These are phyloP conservation scores for Agonopterix subpropinquella DNA, from an alignment of 2,888 invertebrate species.

Conservation along the genomic window DNA sequence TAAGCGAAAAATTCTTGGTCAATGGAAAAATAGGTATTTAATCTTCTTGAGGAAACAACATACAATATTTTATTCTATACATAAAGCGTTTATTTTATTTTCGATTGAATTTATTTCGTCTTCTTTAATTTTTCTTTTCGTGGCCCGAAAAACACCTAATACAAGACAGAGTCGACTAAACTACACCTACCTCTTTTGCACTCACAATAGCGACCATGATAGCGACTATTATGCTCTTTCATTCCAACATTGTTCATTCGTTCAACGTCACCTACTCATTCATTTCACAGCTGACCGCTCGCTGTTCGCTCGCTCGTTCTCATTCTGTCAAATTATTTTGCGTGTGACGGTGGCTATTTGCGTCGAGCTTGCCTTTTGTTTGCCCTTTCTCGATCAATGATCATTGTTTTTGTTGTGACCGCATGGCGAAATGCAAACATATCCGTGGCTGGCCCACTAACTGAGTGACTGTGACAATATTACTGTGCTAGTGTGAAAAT, in stretches of 20 bases:
- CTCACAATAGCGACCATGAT: not conserved
- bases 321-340: constrained; percentile 44
- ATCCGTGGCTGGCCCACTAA: constrained; percentile 18
- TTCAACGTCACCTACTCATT: not conserved
- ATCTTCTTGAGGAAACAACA: too few relatives aligned
- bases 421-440: constrained; percentile 32
- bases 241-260: constrained; percentile 2
- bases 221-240: constrained; percentile 1
- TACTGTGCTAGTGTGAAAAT: constrained; percentile 8
- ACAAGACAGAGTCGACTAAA: not conserved
- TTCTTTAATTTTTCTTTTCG: too few relatives aligned
- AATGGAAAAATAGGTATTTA: too few relatives aligned
- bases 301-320: constrained; percentile 11
- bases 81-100: too few relatives aligned
- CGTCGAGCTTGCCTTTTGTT: constrained; percentile 24
- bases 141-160: too few relatives aligned
- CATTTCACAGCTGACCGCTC: not conserved
- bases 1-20: too few relatives aligned
- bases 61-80: too few relatives aligned
- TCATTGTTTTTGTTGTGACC: constrained; percentile 61
- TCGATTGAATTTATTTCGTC: too few relatives aligned
- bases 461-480: constrained; percentile 23
- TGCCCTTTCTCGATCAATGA: constrained; percentile 50
- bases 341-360: constrained; percentile 20
- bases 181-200: not conserved